A percentile compares a stretch with the other conserved stretches of the same genome.
Evolutionary conservation across 2,888 invertebrate species (phyloP).

Genomic region (Orthosia gracilis): DNA sequence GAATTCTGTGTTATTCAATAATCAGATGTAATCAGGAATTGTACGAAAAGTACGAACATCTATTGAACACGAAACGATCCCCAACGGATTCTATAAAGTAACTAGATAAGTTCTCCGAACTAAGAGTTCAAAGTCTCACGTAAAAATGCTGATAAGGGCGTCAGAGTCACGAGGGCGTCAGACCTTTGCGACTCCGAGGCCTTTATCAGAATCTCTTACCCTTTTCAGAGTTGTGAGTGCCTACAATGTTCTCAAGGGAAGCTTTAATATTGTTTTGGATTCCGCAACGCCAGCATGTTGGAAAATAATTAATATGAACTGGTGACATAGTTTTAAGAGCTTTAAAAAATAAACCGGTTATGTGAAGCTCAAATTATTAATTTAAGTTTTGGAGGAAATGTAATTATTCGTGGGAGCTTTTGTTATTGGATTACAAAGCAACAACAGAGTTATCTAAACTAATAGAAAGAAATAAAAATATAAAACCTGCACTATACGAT

Average conservation of each 20-base stretch:
- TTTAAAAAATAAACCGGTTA: background rate
- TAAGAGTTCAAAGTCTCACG: constrained; percentile 26
- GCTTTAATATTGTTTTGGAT: constrained; percentile 9
- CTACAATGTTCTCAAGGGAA: constrained; percentile 1
- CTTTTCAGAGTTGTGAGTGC: constrained; percentile 12
- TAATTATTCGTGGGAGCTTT: background rate
- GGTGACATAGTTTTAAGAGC: background rate
- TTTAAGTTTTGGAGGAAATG: background rate
- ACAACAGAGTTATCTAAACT: background rate
- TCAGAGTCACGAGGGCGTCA: constrained; percentile 18
- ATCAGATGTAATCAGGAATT: background rate
- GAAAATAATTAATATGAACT: constrained; percentile 12
- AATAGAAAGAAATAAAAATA: background rate
- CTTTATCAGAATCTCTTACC: constrained; percentile 26
- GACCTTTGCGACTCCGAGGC: constrained; percentile 32
- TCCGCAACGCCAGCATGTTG: constrained; percentile 4
- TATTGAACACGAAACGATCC: background rate
- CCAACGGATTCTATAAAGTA: constrained; percentile 4
- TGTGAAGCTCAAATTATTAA: background rate
- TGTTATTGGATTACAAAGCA: background rate
- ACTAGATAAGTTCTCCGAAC: background rate
- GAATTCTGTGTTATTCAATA: background rate
- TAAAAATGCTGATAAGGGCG: constrained; percentile 47
- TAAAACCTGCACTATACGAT: background rate
- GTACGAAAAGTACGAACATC: background rate